A percentile compares a stretch with the other conserved stretches of the same genome.
Evolutionary conservation across 2,888 invertebrate species (phyloP).

Genomic region (Cryptus armator): DNA sequence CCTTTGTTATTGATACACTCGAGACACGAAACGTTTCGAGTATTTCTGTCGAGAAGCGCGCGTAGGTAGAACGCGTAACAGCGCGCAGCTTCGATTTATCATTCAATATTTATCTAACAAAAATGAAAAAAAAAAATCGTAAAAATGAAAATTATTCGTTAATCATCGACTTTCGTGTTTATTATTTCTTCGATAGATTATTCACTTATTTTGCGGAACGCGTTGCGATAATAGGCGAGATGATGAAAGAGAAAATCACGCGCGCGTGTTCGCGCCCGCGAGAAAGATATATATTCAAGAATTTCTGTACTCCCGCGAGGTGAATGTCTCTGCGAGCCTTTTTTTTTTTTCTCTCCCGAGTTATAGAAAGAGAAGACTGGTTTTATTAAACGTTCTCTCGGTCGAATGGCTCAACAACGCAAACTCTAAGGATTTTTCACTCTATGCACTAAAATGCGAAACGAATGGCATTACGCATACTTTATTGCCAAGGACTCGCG

Average conservation of each 20-base stretch:
- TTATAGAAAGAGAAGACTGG: constrained; percentile 29
- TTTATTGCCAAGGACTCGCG: constrained; percentile 65
- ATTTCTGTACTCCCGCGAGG: constrained; percentile 57
- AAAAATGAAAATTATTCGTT: constrained; percentile 3
- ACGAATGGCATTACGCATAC: constrained; percentile 57
- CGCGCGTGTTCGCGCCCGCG: background rate
- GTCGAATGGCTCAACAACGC: constrained; percentile 32
- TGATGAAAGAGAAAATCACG: constrained; percentile 21
- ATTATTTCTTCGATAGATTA: constrained; percentile 34
- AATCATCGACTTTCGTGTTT: constrained; percentile 22
- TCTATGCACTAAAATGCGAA: constrained; percentile 38
- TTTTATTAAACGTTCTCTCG: constrained; percentile 39
- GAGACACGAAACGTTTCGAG: background rate
- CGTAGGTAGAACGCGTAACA: constrained; percentile 1
- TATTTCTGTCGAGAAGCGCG: background rate
- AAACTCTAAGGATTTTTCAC: constrained; percentile 10
- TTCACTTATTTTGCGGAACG: background rate
- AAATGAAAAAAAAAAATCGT: background rate
- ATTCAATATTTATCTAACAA: background rate
- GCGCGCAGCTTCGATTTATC: background rate
- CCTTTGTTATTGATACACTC: background rate
- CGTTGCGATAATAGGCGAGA: constrained; percentile 16
- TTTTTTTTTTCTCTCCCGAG: constrained; percentile 42
- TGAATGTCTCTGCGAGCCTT: constrained; percentile 60
- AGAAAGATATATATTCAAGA: constrained; percentile 38